Evolutionary conservation across 53 echinoderm and acorn worm genomes (phyloP), one percentile per base, ranked within the genome.

Genomic region (Temnopleurus reevesii): DNA sequence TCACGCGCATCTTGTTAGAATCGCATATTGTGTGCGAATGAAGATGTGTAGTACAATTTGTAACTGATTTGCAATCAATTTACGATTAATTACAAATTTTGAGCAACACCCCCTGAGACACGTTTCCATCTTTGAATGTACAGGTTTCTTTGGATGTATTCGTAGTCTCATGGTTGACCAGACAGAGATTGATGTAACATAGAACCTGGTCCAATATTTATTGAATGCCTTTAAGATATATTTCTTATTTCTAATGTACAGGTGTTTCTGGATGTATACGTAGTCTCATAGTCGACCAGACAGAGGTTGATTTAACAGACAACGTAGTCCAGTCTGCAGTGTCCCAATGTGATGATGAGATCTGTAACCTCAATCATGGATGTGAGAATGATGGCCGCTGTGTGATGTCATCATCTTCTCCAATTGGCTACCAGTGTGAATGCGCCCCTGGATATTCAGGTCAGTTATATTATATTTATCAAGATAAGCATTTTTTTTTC

Each of bases 71-170:
- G n/a, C n/a, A n/a, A n/a, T n/a, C n/a, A n/a, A n/a, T n/a, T n/a
- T n/a, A n/a, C n/a, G n/a, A n/a, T n/a, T n/a, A n/a, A n/a, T n/a
- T n/a, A n/a, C n/a, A n/a, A n/a, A n/a, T n/a, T n/a, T n/a, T n/a
- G n/a, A n/a, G n/a, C n/a, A n/a, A n/a, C n/a, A n/a, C n/a, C n/a
- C n/a, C n/a, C n/a, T n/a, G n/a, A n/a, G n/a, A n/a, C n/a, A n/a
- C n/a, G n/a, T n/a, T n/a, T n/a, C n/a, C n/a, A n/a, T n/a, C n/a
- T n/a, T n/a, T n/a, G 77, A 77, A 49, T 25, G 71, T 71, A 71
- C 81, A 97, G 97, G 95, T 38, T 97, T 93, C 79, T 59, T 84
- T 60, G 97, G 97, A 26, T 97, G 97, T 59, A 92, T 97, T 8
- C 91, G 95, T 8, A 61, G 38, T 23, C 45, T 95, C 55, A 61